Evolutionary conservation across 1,140 invertebrate species (phyloP), one percentile per base, ranked within the genome.

Genomic region (Drosophila repletoides): DNA sequence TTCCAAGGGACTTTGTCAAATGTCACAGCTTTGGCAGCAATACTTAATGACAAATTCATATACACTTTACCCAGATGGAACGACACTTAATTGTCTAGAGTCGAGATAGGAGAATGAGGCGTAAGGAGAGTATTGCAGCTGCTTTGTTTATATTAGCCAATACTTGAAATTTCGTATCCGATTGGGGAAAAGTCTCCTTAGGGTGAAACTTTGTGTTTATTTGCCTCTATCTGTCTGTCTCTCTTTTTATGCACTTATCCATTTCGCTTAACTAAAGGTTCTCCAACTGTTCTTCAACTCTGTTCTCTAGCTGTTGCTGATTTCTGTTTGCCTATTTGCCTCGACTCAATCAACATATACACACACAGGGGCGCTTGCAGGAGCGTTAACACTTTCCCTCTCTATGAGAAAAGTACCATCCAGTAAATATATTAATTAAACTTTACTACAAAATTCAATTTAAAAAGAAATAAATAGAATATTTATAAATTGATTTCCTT

Each of bases 301-400:
- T n/a, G n/a, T n/a, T 29, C 17, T 58, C 41, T 49, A 28, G 48
- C 61, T 61, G 29, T 59, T 66, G 56, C 59, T 80, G 79, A 79
- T 80, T 86, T 79, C 71, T 84, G 80, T 84, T 84, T 84, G 76
- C 83, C 65, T 86, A 79, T 84, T 86, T 79, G 80, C 71, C 72
- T 75, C 79, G 72, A 86, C 68, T 81, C 79, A 84, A 84, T 84
- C 79, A 84, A 66, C 61, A 69, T 52, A 68, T 70, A 65, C 51
- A 66, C 68, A 43, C 60, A 34, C 64, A 55, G n/a, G n/a, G n/a
- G n/a, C n/a, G n/a, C n/a, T n/a, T n/a, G n/a, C n/a, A n/a, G n/a
- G n/a, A n/a, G n/a, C n/a, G n/a, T n/a, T n/a, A n/a, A n/a, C n/a
- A n/a, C n/a, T n/a, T n/a, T n/a, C n/a, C n/a, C n/a, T n/a, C n/a